These are phyloP conservation scores for Nemurella pictetii DNA, from an alignment of 2,888 invertebrate genomes.

Conservation along the genomic window DNA sequence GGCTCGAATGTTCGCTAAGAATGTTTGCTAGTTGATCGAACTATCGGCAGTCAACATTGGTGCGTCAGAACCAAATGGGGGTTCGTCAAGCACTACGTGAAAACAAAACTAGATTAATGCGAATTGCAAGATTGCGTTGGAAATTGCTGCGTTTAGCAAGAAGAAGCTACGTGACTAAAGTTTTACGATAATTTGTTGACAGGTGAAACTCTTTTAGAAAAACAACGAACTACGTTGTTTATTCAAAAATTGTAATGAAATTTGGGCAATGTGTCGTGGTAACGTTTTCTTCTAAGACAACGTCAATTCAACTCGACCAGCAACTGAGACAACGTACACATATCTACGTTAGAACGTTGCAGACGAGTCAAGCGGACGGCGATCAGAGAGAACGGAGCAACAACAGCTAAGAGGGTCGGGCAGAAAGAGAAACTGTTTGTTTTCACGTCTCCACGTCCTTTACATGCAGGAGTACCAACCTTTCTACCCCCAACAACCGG, in stretches of 20 bases:
- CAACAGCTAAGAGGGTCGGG: too few relatives aligned
- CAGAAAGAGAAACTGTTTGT: not conserved
- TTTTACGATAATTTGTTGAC: not conserved
- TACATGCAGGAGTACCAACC: constrained; percentile 25
- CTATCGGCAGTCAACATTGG: not conserved
- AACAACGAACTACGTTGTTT: not conserved
- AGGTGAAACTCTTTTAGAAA: not conserved
- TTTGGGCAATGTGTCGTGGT: not conserved
- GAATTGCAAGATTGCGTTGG: not conserved
- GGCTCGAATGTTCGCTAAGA: not conserved
- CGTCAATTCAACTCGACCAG: too few relatives aligned
- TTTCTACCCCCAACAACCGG: constrained; percentile 13
- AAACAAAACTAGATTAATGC: constrained; percentile 1
- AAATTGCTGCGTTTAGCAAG: not conserved
- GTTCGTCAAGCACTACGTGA: constrained; percentile 23
- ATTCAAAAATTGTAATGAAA: not conserved
- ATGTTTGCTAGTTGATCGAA: constrained; percentile 18
- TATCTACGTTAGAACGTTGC: not conserved
- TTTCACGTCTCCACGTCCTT: not conserved
- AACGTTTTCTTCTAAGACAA: not conserved
- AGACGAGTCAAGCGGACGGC: not conserved
- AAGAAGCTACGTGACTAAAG: not conserved
- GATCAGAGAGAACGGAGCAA: not conserved
- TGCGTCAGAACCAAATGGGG: constrained; percentile 27
- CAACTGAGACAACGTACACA: not conserved